phyloP scores from a whole-genome alignment of 1,140 invertebrate genomes.

The Batillaria attramentaria region DNA sequence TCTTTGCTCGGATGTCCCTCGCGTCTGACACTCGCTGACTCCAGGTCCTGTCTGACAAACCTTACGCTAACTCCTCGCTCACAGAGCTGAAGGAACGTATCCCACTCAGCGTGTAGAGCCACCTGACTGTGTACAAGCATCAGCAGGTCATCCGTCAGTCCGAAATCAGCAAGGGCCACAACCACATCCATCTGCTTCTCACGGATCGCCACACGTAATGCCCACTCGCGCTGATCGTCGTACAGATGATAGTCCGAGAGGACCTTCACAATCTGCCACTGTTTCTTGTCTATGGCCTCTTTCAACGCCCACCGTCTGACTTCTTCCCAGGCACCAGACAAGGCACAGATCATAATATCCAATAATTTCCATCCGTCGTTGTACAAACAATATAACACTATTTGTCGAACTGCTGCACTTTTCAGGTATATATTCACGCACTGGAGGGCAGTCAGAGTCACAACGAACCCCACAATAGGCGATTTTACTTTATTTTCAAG shows the following conservation, averaged over 20 bases:
- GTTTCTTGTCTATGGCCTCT: neutral
- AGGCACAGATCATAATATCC: too few relatives aligned
- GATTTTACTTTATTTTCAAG: too few relatives aligned
- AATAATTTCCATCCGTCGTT: too few relatives aligned
- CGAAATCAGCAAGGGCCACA: constrained; percentile 5
- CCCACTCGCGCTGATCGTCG: constrained; percentile 15
- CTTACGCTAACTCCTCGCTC: constrained; percentile 4
- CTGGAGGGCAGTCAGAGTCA: too few relatives aligned
- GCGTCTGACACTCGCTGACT: too few relatives aligned
- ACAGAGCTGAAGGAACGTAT: neutral
- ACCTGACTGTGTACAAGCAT: neutral
- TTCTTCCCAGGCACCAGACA: too few relatives aligned
- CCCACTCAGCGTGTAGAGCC: neutral
- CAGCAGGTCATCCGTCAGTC: neutral
- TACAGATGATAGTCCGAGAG: neutral
- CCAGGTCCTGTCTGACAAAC: neutral
- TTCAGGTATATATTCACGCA: too few relatives aligned
- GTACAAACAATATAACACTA: too few relatives aligned
- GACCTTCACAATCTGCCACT: neutral
- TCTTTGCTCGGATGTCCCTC: too few relatives aligned
- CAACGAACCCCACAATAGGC: too few relatives aligned
- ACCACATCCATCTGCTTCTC: constrained; percentile 6
- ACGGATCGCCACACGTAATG: neutral
- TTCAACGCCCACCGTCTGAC: neutral
- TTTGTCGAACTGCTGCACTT: too few relatives aligned